Evolutionary conservation across 1,140 invertebrate species (phyloP).

Genomic region (Zaprionus nigranus): DNA sequence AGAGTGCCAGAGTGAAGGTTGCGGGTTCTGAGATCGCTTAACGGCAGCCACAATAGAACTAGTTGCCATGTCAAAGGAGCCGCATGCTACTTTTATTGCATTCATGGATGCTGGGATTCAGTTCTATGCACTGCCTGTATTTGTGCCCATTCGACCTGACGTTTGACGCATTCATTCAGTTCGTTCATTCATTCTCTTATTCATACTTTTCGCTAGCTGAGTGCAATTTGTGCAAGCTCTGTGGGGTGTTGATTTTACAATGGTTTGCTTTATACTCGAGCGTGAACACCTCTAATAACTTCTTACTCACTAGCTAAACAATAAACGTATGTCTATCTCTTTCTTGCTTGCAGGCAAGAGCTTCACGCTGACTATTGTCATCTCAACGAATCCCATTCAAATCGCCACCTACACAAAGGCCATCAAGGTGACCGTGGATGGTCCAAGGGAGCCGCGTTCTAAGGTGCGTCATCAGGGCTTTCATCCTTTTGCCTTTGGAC

Average conservation of each 20-base stretch:
- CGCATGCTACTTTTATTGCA: conserved; percentile 22
- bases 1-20: not conserved
- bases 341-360: conserved; percentile 93
- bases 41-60: conserved; percentile 4
- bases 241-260: not conserved
- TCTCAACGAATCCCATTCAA: conserved; percentile 96
- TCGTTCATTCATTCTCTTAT: not conserved
- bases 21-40: not conserved
- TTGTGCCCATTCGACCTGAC: not conserved
- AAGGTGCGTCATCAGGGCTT: conserved; percentile 95
- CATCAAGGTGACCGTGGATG: conserved; percentile 99
- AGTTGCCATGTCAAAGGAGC: conserved; percentile 39
- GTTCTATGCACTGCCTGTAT: not conserved
- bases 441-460: conserved; percentile 96
- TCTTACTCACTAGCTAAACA: conserved; percentile 24
- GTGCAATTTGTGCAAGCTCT: not conserved
- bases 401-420: conserved; percentile 97
- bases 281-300: not conserved
- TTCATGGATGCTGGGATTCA: not conserved
- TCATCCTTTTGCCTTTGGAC: conserved; percentile 94
- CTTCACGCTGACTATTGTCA: conserved; percentile 97
- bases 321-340: conserved; percentile 15
- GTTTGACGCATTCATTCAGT: not conserved
- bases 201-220: not conserved
- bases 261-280: too few species aligned